These are phyloP conservation scores for Dione vanillae DNA, from an alignment of 2,888 invertebrate species.

Conservation along the genomic window DNA sequence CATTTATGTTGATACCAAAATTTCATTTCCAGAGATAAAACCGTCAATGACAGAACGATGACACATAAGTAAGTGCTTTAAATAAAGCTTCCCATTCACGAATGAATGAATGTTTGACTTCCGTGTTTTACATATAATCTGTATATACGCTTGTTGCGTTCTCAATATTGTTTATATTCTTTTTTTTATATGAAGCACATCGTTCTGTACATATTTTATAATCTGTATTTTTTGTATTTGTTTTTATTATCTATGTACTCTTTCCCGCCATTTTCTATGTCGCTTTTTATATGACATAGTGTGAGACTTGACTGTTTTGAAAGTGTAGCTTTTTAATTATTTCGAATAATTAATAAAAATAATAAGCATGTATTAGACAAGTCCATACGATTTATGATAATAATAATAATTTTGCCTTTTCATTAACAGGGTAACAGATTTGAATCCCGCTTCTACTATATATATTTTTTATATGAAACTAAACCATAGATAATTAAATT, in stretches of 20 bases:
- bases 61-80: slow-evolving; percentile 67
- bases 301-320: slow-evolving; percentile 9
- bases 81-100: slow-evolving; percentile 42
- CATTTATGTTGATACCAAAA: slow-evolving; percentile 19
- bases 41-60: slow-evolving; percentile 81
- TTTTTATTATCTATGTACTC: slow-evolving; percentile 6
- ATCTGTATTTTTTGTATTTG: slow-evolving; percentile 11
- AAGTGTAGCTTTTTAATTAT: slow-evolving; percentile 22
- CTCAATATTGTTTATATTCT: slow-evolving; percentile 42
- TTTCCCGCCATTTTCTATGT: slow-evolving; percentile 7
- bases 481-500: not conserved
- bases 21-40: slow-evolving; percentile 65
- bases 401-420: not conserved
- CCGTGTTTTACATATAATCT: slow-evolving; percentile 44
- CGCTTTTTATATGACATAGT: slow-evolving; percentile 12
- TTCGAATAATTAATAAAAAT: slow-evolving; percentile 25
- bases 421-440: slow-evolving; percentile 19
- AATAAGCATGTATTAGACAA: slow-evolving; percentile 37
- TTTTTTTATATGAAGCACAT: slow-evolving; percentile 50
- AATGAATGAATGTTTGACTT: slow-evolving; percentile 20
- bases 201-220: slow-evolving; percentile 60
- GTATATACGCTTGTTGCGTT: slow-evolving; percentile 50
- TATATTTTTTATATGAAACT: not conserved
- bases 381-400: not conserved
- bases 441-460: not conserved